These are phyloP conservation scores for Musca vetustissima DNA, from an alignment of 1,140 invertebrate genomes.

Conservation along the genomic window DNA sequence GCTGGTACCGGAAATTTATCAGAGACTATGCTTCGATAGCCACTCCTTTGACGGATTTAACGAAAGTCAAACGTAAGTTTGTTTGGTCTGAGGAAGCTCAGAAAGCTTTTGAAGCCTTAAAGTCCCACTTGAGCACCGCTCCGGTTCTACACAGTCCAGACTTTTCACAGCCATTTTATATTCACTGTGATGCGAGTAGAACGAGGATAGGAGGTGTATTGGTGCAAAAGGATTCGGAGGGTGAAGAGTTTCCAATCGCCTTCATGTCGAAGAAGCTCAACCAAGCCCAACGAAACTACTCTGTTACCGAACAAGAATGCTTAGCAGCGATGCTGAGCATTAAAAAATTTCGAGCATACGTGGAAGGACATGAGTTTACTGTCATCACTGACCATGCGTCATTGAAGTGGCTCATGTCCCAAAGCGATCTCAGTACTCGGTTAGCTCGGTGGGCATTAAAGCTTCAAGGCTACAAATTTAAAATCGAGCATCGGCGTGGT, in stretches of 20 bases:
- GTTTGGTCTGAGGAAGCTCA: constrained; percentile 39
- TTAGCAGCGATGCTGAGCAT: constrained; percentile 27
- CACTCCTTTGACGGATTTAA: constrained; percentile 49
- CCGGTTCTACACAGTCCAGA: constrained; percentile 29
- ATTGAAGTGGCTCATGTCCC: constrained; percentile 36
- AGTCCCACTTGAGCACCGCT: constrained; percentile 23
- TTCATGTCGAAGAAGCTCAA: constrained; percentile 21
- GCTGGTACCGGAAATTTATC: constrained; percentile 20
- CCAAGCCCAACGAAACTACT: constrained; percentile 24
- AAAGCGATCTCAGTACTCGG: constrained; percentile 37
- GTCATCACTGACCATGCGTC: constrained; percentile 47
- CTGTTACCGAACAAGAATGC: constrained; percentile 20
- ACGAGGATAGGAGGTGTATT: constrained; percentile 9
- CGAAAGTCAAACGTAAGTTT: constrained; percentile 40
- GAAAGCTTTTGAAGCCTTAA: constrained; percentile 26
- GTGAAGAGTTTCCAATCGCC: constrained; percentile 16
- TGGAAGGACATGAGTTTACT: constrained; percentile 51
- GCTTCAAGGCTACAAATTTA: constrained; percentile 35
- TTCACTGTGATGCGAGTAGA: constrained; percentile 28
- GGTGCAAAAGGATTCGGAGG: background rate
- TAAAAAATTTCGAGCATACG: constrained; percentile 55
- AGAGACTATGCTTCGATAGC: constrained; percentile 26
- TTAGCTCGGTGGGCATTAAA: constrained; percentile 46
- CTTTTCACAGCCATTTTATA: constrained; percentile 29
- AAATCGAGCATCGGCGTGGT: constrained; percentile 53